Evolutionary conservation across 2,113 vertebrate species (phyloP).

Genomic region (Oreochromis tanganicae): DNA sequence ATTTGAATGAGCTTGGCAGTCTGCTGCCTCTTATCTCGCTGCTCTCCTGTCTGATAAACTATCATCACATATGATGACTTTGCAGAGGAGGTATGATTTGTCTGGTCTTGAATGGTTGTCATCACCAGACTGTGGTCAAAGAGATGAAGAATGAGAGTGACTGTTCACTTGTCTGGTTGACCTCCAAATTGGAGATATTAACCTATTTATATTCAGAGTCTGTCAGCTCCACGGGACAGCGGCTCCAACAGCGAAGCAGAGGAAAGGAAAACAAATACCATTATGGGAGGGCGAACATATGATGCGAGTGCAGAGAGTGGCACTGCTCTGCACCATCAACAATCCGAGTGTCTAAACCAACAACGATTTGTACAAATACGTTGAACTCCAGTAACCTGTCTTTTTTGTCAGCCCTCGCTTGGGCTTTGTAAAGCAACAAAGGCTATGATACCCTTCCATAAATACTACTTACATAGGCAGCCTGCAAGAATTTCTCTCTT

Average conservation of each 20-base stretch:
- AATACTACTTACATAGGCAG: not conserved
- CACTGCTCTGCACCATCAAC: not conserved
- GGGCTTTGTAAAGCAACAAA: not conserved
- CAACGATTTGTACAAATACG: not conserved
- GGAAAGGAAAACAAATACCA: slow-evolving; percentile 38
- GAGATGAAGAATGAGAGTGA: slow-evolving; percentile 27
- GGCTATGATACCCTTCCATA: not conserved
- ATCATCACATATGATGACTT: slow-evolving; percentile 17
- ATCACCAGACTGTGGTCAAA: slow-evolving; percentile 2
- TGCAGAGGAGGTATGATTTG: slow-evolving; percentile 31
- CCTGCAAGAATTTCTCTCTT: not conserved
- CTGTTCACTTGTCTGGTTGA: slow-evolving; percentile 29
- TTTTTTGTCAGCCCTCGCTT: not conserved
- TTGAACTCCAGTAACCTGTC: not conserved
- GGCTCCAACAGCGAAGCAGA: slow-evolving; percentile 4
- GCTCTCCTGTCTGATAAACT: slow-evolving; percentile 28
- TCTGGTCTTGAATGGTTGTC: slow-evolving; percentile 32
- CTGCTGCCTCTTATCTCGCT: slow-evolving; percentile 29
- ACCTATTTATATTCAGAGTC: slow-evolving; percentile 39
- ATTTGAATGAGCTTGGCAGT: slow-evolving; percentile 6
- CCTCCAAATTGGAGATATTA: slow-evolving; percentile 52
- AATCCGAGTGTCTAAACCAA: not conserved
- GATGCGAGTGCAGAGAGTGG: not conserved
- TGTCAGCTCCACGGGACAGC: slow-evolving; percentile 20
- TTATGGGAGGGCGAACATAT: slow-evolving; percentile 6